phyloP scores from a whole-genome alignment of 64 coral and sea anemone species.

The Pocillopora damicornis region DNA sequence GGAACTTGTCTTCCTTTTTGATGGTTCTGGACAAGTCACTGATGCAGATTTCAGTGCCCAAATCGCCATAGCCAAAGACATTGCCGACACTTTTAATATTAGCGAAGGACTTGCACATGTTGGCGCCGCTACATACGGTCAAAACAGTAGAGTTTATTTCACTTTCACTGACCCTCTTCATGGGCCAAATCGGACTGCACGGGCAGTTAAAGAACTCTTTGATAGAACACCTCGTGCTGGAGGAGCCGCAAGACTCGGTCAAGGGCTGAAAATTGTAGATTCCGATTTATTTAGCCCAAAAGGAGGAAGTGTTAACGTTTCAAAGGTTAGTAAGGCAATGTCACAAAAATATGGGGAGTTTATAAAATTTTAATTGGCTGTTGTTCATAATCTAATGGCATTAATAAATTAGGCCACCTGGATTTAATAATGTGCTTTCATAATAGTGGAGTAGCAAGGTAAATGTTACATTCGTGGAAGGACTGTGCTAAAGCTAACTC shows the following conservation, averaged over 20 bases:
- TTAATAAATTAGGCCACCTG: too few relatives aligned
- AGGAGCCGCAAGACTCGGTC: conserved; percentile 27
- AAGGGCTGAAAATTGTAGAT: conserved; percentile 34
- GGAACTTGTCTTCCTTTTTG: conserved; percentile 52
- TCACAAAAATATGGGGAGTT: background rate
- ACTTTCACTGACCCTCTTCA: conserved; percentile 25
- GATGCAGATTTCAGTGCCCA: conserved; percentile 14
- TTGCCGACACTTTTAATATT: conserved; percentile 20
- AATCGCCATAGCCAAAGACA: conserved; percentile 27
- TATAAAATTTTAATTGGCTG: background rate
- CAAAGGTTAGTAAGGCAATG: conserved; percentile 10
- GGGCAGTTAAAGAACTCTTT: conserved; percentile 33
- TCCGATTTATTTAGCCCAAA: conserved; percentile 13
- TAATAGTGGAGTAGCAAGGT: too few relatives aligned
- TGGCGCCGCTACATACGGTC: conserved; percentile 36
- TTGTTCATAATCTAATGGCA: background rate
- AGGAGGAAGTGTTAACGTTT: conserved; percentile 1
- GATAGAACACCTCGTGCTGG: conserved; percentile 22
- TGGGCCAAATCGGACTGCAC: background rate
- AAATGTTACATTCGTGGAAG: too few relatives aligned
- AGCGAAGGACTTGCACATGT: conserved; percentile 22
- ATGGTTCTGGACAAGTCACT: conserved; percentile 36
- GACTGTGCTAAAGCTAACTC: too few relatives aligned
- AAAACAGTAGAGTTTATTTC: conserved; percentile 14
- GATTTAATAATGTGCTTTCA: too few relatives aligned